Conservation (phyloP, 1,140 invertebrate species). For the Dendroctonus valens region DNA sequence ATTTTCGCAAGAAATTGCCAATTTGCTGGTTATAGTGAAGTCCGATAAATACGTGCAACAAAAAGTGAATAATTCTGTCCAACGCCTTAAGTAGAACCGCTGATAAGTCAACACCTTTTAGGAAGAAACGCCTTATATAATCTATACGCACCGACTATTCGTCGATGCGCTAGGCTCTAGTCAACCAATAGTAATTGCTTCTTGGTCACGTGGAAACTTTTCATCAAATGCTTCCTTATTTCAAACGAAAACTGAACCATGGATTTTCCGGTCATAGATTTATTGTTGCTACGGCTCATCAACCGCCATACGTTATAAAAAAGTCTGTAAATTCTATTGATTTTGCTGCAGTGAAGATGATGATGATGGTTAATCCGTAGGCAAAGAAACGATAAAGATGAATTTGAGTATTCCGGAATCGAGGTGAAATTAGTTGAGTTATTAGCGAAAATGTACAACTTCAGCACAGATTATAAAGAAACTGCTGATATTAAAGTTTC, state of each 20-base stretch:
- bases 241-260: conserved; percentile 61
- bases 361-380: conserved; percentile 12
- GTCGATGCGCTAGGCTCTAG: conserved; percentile 67
- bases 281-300: conserved; percentile 61
- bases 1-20: conserved; percentile 61
- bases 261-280: conserved; percentile 73
- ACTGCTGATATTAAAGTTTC: conserved; percentile 50
- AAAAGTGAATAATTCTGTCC: conserved; percentile 12
- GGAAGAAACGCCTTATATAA: conserved; percentile 60
- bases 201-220: conserved; percentile 63
- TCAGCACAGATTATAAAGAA: conserved; percentile 65
- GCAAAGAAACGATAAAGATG: conserved; percentile 50
- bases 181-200: conserved; percentile 60
- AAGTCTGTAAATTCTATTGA: conserved; percentile 50
- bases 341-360: background rate
- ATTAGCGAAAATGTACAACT: conserved; percentile 63
- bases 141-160: conserved; percentile 70
- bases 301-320: conserved; percentile 68
- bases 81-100: conserved; percentile 1
- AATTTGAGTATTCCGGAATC: conserved; percentile 64
- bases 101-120: conserved; percentile 17
- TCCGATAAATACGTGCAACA: conserved; percentile 40
- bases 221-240: conserved; percentile 64
- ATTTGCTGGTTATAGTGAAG: conserved; percentile 64
- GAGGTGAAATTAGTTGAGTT: conserved; percentile 64